A percentile compares a stretch with the other conserved stretches of the same genome.
These are phyloP conservation scores for Nyctibius grandis DNA, from an alignment of 2,797 vertebrate species.

Conservation along the genomic window DNA sequence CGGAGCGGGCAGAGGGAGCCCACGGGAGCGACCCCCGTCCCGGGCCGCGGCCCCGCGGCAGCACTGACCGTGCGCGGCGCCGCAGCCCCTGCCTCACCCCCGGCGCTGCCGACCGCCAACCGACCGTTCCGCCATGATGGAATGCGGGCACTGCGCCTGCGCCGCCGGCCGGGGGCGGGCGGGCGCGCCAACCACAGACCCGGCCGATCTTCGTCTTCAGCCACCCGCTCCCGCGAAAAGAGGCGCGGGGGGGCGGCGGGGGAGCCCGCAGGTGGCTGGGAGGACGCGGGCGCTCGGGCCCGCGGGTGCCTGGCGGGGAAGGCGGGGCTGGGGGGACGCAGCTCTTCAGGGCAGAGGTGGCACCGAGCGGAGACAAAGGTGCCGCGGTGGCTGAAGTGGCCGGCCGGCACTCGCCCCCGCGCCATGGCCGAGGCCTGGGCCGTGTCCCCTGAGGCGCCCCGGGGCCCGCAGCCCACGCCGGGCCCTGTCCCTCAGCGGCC, in stretches of 20 bases:
- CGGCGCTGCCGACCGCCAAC: constrained; percentile 23
- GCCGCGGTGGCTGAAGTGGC: not conserved
- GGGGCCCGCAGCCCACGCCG: not conserved
- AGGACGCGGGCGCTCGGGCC: not conserved
- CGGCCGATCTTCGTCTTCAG: not conserved
- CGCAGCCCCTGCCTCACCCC: not conserved
- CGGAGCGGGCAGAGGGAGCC: not conserved
- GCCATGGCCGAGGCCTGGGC: not conserved
- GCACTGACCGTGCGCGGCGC: not conserved
- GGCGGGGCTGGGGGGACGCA: not conserved
- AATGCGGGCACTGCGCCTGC: constrained; percentile 56
- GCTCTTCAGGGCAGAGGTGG: not conserved
- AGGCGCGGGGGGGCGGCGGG: not conserved
- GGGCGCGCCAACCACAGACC: not conserved
- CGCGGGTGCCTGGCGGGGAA: not conserved
- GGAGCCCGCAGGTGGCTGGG: not conserved
- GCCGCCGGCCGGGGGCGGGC: not conserved
- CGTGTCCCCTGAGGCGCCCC: not conserved
- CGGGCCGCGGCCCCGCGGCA: not conserved
- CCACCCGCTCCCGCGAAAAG: not conserved
- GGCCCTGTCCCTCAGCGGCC: not conserved
- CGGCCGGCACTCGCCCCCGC: accelerated
- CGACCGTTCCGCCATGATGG: constrained; percentile 60
- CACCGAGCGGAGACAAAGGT: not conserved
- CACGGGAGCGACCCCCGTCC: not conserved